Conservation (phyloP, 2,888 invertebrate genomes). For the Limenitis arthemis region DNA sequence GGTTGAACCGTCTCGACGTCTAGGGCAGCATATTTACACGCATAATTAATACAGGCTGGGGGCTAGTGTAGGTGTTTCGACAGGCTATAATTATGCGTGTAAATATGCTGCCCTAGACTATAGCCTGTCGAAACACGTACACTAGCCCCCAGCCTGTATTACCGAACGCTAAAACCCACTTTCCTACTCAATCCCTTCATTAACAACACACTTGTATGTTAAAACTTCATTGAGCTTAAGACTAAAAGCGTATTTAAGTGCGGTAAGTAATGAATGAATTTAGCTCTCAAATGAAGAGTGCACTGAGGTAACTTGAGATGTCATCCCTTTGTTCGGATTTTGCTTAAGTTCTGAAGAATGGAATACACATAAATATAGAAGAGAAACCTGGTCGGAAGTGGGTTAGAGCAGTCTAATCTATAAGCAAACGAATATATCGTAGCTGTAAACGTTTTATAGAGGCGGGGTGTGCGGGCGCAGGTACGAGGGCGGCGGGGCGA, state of each 20-base stretch:
- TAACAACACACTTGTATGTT: slow-evolving; percentile 3
- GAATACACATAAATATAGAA: background rate
- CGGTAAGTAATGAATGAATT: slow-evolving; percentile 14
- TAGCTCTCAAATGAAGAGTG: slow-evolving; percentile 1
- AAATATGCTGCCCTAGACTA: slow-evolving; percentile 22
- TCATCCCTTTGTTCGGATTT: slow-evolving; percentile 3
- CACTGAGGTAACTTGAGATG: slow-evolving; percentile 11
- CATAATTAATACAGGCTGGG: slow-evolving; percentile 29
- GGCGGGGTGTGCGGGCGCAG: slow-evolving; percentile 32
- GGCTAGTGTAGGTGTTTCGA: slow-evolving; percentile 28
- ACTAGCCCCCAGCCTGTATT: slow-evolving; percentile 28
- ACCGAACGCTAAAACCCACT: slow-evolving; percentile 4
- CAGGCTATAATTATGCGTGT: slow-evolving; percentile 29
- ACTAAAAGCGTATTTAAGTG: slow-evolving; percentile 10
- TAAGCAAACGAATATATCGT: slow-evolving; percentile 49
- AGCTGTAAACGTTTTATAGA: slow-evolving; percentile 51
- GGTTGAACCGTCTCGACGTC: slow-evolving; percentile 12
- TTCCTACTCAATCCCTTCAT: slow-evolving; percentile 2
- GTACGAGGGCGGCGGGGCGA: slow-evolving; percentile 38
- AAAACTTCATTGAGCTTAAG: slow-evolving; percentile 14
- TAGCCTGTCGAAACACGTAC: slow-evolving; percentile 30
- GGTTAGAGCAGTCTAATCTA: slow-evolving; percentile 7
- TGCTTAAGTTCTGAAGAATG: background rate
- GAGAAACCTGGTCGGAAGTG: slow-evolving; percentile 3
- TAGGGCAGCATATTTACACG: slow-evolving; percentile 24